Conservation (phyloP, 2,888 invertebrate species). For the Dichetophora obliterata region DNA sequence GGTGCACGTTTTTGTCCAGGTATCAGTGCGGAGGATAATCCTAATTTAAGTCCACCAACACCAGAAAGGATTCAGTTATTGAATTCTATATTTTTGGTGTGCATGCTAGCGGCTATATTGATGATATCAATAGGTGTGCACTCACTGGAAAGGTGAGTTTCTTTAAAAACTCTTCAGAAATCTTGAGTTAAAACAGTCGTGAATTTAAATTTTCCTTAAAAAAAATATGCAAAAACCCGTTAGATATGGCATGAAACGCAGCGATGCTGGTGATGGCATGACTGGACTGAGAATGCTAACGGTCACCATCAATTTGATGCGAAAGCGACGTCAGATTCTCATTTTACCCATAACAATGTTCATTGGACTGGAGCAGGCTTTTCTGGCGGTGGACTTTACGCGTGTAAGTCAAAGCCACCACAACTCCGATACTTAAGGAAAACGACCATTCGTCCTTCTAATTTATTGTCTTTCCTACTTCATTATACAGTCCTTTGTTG, state of each 20-base stretch:
- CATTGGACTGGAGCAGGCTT: constrained; percentile 94
- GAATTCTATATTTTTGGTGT: constrained; percentile 84
- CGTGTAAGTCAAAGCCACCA: constrained; percentile 71
- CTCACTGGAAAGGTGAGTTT: constrained; percentile 78
- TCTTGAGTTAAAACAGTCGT: too few species aligned
- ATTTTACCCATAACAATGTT: constrained; percentile 92
- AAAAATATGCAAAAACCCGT: not conserved
- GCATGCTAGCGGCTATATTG: constrained; percentile 81
- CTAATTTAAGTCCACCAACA: constrained; percentile 80
- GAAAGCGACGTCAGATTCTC: constrained; percentile 84
- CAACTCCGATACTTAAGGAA: not conserved
- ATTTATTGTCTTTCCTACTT: not conserved
- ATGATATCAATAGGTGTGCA: constrained; percentile 86
- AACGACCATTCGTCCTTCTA: too few species aligned
- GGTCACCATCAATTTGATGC: constrained; percentile 83
- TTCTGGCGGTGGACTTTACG: constrained; percentile 87
- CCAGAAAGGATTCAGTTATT: constrained; percentile 81
- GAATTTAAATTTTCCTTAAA: too few species aligned
- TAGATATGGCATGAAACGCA: constrained; percentile 74
- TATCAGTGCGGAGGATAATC: constrained; percentile 72
- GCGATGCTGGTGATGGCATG: constrained; percentile 72
- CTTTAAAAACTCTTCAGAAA: too few species aligned
- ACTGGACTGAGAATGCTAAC: constrained; percentile 78
- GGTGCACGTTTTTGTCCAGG: constrained; percentile 83
- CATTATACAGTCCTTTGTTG: constrained; percentile 80